Evolutionary conservation across 1,140 invertebrate species (phyloP), one percentile per base, ranked within the genome.

Genomic region (Papilio aristodemus): DNA sequence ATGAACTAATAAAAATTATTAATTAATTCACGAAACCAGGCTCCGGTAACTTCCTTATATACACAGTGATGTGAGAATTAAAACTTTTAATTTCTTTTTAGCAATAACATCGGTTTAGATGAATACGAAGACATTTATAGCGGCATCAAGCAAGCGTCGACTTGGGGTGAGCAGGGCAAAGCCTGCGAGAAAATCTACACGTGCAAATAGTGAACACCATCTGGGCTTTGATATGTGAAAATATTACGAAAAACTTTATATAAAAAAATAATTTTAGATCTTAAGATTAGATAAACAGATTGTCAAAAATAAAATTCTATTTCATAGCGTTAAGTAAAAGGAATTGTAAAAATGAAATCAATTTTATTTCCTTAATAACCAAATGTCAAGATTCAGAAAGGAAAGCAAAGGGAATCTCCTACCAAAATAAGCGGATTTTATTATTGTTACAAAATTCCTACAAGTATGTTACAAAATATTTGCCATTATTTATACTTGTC

Each of bases 61-160:
- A n/a, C n/a, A n/a, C n/a, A n/a, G n/a, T 27, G 13, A 50, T 32
- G 14, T 43, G 3, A 38, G 25, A 10, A 63, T 19, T 19, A 10
- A 37, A 43, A 43, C 1, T 11, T n/a, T n/a, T 13, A 17, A 62
- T 11, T 64, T 8, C 11, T 59, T 66, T 78, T 57, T 78, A 91
- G 89, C 37, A 81, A 85, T 67, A 79, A 70, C 41, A 75, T 81
- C 11, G 85, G 87, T 19, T 70, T 92, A 59, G 76, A 84, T 43
- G 80, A 83, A 8, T 92, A 92, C 69, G 89, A 90, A 63, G 79
- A 84, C 19, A 70, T 92, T 10, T 80, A 89, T 4, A 78, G 75
- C 38, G 85, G 87, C 1, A 85, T 91, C 50, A 84, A 85, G 60
- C 78, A 89, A 67, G 90, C 91, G 0, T 80, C 85, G 0, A 71